These are phyloP conservation scores for Aurelia sp. DNA, from an alignment of 30 jellyfish, hydroid and myxozoan genomes.

Conservation along the genomic window DNA sequence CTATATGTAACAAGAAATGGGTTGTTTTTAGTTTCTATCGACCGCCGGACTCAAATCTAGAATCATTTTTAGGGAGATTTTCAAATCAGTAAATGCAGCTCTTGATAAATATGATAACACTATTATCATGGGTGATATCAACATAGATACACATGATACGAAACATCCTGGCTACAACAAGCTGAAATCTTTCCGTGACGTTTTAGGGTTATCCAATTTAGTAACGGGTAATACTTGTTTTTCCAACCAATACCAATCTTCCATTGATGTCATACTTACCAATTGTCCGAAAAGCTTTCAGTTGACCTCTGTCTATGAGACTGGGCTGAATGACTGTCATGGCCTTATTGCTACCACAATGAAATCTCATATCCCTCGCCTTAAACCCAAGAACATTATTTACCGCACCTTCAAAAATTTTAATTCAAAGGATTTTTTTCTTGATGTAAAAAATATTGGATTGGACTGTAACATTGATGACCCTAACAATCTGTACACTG, in stretches of 20 bases:
- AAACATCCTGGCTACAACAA: slow-evolving; percentile 26
- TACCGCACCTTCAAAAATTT: slow-evolving; percentile 17
- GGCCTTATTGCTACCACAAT: neutral
- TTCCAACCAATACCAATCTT: neutral
- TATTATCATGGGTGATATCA: slow-evolving; percentile 34
- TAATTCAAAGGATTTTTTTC: neutral
- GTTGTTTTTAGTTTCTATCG: slow-evolving; percentile 15
- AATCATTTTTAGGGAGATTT: neutral
- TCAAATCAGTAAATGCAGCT: slow-evolving; percentile 15
- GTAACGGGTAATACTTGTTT: slow-evolving; percentile 28
- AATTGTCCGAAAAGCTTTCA: slow-evolving; percentile 11
- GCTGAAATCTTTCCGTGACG: slow-evolving; percentile 25
- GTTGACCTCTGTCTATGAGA: slow-evolving; percentile 1
- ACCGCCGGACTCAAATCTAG: slow-evolving; percentile 42
- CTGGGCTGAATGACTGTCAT: slow-evolving; percentile 49
- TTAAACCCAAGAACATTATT: slow-evolving; percentile 20
- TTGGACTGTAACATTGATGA: neutral
- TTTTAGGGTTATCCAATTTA: slow-evolving; percentile 34
- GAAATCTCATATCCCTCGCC: slow-evolving; percentile 29
- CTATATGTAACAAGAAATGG: slow-evolving; percentile 28
- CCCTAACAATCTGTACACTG: neutral
- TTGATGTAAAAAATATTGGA: neutral
- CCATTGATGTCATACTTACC: slow-evolving; percentile 27
- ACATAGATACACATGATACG: slow-evolving; percentile 25
- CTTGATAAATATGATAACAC: slow-evolving; percentile 35